Percentiles rank a stretch among this genome's conserved stretches.
Evolutionary conservation across 2,797 vertebrate genomes (phyloP).

Genomic region (Agapornis canus): DNA sequence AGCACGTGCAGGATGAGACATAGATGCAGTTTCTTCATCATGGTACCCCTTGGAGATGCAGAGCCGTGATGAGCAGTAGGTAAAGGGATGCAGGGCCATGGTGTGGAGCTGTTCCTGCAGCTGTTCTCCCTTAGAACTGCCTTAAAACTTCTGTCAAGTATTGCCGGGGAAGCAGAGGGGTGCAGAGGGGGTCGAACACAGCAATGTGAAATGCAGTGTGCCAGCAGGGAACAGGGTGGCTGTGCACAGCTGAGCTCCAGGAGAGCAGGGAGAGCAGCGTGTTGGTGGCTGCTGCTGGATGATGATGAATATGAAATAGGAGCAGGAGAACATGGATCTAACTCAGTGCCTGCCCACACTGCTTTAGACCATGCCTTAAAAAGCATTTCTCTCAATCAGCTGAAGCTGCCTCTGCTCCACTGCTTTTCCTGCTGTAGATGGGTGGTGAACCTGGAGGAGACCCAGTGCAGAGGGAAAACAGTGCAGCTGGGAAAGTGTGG

Average conservation of each 20-base stretch:
- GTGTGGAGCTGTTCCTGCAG: neutral
- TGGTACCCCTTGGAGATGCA: fast-evolving
- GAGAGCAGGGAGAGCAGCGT: neutral
- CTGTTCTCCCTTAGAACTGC: neutral
- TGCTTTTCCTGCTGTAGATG: neutral
- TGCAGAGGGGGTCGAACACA: neutral
- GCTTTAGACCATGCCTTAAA: constrained; percentile 1
- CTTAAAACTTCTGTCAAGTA: neutral
- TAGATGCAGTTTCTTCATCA: neutral
- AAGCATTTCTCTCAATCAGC: constrained; percentile 1
- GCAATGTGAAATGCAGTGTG: fast-evolving
- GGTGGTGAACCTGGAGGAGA: neutral
- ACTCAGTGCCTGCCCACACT: neutral
- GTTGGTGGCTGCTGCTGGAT: constrained; percentile 35
- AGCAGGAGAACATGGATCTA: constrained; percentile 30
- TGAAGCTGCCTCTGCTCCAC: neutral
- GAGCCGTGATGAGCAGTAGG: fast-evolving
- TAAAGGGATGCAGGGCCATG: fast-evolving
- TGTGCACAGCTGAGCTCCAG: neutral
- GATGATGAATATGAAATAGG: constrained; percentile 36
- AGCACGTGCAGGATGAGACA: neutral
- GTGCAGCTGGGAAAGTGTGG: neutral
- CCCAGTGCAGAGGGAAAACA: neutral
- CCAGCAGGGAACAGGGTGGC: neutral
- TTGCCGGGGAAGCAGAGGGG: neutral